Percentiles rank a stretch among this genome's conserved stretches.
phyloP scores from a whole-genome alignment of 1,140 invertebrate genomes.

The Brachionus angularis region DNA sequence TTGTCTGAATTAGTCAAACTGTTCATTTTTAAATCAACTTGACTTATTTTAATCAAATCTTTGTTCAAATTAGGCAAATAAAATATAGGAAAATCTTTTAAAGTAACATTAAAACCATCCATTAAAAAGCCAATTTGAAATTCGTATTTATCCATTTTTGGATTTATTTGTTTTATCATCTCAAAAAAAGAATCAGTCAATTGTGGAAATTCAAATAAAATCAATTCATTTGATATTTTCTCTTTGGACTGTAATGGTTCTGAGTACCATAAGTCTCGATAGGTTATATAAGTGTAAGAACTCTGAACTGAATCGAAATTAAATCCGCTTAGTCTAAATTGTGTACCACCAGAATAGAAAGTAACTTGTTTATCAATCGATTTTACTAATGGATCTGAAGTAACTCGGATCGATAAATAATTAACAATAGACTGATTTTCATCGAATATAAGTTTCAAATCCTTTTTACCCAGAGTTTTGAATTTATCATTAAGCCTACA shows the following conservation, averaged over 20 bases:
- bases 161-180: neutral
- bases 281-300: constrained; percentile 19
- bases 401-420: neutral
- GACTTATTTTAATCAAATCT: neutral
- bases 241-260: neutral
- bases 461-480: neutral
- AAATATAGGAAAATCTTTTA: neutral
- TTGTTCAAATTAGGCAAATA: neutral
- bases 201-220: neutral
- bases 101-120: constrained; percentile 37
- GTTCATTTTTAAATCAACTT: neutral
- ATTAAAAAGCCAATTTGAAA: constrained; percentile 33
- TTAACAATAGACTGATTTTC: neutral
- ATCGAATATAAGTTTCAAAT: neutral
- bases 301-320: constrained; percentile 41
- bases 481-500: constrained; percentile 25
- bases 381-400: neutral
- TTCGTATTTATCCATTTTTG: neutral
- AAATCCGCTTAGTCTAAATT: neutral
- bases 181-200: constrained; percentile 32
- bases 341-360: neutral
- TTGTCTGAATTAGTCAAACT: neutral
- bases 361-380: neutral
- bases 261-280: constrained; percentile 34
- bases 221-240: neutral